Evolutionary conservation across 2,797 vertebrate species (phyloP).

Genomic region (Pseudocheirus occidentalis): DNA sequence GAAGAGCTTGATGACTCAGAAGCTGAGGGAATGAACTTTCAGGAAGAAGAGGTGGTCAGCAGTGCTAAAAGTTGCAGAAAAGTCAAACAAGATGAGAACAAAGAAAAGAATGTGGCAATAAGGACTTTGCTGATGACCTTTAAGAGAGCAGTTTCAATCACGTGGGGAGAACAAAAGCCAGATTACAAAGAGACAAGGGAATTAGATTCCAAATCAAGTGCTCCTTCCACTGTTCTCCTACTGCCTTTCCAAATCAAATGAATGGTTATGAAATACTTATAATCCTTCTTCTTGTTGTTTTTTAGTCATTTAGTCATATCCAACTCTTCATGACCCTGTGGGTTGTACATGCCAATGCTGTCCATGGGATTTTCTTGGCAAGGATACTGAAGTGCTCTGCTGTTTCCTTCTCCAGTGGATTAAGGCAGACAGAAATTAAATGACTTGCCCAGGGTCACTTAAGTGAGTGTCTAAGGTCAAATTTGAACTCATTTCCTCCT

Average conservation of each 20-base stretch:
- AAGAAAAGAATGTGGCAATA: background rate
- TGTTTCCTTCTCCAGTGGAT: background rate
- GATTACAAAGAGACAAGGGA: background rate
- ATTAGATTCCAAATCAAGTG: background rate
- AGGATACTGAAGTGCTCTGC: background rate
- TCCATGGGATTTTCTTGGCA: background rate
- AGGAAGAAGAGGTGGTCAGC: background rate
- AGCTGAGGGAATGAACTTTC: background rate
- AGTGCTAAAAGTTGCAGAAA: background rate
- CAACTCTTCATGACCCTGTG: background rate
- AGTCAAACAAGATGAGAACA: background rate
- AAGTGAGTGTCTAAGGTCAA: background rate
- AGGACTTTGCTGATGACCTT: background rate
- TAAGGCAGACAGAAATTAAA: background rate
- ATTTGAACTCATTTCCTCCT: background rate
- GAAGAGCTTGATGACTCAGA: background rate
- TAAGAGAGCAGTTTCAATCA: background rate
- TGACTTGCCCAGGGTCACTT: background rate
- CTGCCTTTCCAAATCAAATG: background rate
- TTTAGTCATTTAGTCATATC: background rate
- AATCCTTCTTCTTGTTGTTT: background rate
- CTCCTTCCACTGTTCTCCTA: background rate
- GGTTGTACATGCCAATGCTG: background rate
- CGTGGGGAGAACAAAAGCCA: background rate
- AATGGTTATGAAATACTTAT: background rate